A percentile compares a stretch with the other conserved stretches of the same genome.
phyloP scores from a whole-genome alignment of 2,888 invertebrate species.

The Griposia aprilina region DNA sequence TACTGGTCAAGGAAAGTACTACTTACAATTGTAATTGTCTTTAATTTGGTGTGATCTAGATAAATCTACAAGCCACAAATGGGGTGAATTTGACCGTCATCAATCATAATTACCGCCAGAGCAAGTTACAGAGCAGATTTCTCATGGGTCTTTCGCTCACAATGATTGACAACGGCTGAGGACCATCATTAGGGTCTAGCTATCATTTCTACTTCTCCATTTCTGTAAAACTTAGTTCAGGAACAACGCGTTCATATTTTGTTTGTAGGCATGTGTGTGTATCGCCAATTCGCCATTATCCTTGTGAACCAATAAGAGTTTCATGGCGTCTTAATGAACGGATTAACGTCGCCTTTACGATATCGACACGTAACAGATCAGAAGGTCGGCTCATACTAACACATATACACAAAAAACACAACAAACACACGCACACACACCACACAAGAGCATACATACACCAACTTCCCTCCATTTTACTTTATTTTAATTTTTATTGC shows the following conservation, averaged over 20 bases:
- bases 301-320: slow-evolving; percentile 37
- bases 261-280: neutral
- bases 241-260: neutral
- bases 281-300: neutral
- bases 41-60: neutral
- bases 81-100: neutral
- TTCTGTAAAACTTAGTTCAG: neutral
- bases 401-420: neutral
- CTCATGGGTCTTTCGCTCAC: neutral
- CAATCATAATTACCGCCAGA: neutral
- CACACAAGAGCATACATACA: neutral
- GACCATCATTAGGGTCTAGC: neutral
- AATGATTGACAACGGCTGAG: slow-evolving; percentile 1
- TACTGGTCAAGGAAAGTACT: too few relatives aligned
- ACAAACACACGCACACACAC: neutral
- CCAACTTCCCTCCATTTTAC: neutral
- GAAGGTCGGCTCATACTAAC: neutral
- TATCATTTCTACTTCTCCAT: neutral
- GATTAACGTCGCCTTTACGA: slow-evolving; percentile 7
- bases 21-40: neutral
- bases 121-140: neutral
- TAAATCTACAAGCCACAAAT: neutral
- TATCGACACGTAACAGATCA: neutral
- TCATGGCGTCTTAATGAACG: slow-evolving; percentile 40
- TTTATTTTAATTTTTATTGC: neutral